phyloP scores from a whole-genome alignment of 1,140 invertebrate genomes.

The Eumeta japonica region DNA sequence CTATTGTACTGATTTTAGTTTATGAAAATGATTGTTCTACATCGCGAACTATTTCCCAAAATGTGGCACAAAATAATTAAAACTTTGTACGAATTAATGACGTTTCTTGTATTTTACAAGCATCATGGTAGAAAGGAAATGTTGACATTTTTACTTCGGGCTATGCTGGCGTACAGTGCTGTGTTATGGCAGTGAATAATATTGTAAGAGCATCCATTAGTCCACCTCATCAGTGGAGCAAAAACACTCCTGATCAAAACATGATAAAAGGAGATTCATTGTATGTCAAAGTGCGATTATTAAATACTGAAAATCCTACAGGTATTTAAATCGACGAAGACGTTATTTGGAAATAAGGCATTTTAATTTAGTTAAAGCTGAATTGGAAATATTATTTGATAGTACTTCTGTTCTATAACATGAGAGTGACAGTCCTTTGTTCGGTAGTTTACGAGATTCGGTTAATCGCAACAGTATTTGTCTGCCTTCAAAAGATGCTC shows the following conservation, averaged over 20 bases:
- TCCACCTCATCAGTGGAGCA: neutral
- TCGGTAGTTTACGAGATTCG: conserved; percentile 2
- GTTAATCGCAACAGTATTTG: conserved; percentile 1
- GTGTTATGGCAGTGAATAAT: conserved; percentile 1
- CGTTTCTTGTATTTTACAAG: conserved; percentile 3
- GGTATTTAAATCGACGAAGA: too few species aligned
- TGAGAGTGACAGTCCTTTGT: neutral
- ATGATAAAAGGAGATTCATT: conserved; percentile 1
- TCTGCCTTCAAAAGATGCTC: neutral
- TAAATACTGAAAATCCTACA: neutral
- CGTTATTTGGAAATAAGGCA: conserved; percentile 4
- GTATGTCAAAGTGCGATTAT: neutral
- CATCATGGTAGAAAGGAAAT: conserved; percentile 4
- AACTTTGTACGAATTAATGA: conserved; percentile 4
- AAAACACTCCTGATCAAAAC: neutral
- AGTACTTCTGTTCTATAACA: neutral
- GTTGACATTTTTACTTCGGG: conserved; percentile 1
- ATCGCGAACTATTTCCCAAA: neutral
- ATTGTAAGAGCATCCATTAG: conserved; percentile 3
- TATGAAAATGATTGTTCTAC: neutral
- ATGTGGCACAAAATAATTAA: conserved; percentile 4
- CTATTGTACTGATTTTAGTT: conserved; percentile 4
- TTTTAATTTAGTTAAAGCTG: neutral
- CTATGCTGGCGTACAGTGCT: conserved; percentile 5
- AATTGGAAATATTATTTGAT: neutral